Conservation (phyloP, 2,888 invertebrate genomes). For the Anodontia alba region DNA sequence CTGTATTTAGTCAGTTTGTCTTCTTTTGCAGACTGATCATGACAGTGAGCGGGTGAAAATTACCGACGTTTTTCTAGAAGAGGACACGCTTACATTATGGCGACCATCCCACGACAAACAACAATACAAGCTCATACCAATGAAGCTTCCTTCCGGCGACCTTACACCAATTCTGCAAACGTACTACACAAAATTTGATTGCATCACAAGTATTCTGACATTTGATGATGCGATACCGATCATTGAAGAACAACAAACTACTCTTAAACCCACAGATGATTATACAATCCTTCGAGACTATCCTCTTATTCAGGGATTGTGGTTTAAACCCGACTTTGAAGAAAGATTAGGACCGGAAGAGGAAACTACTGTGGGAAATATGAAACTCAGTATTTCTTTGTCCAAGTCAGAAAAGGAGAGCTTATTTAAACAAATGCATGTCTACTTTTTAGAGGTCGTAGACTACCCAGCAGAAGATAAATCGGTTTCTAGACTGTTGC, state of each 20-base stretch:
- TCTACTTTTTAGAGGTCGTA: slow-evolving; percentile 68
- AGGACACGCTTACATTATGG: slow-evolving; percentile 69
- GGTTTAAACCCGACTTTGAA: slow-evolving; percentile 69
- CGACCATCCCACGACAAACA: slow-evolving; percentile 54
- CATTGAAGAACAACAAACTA: slow-evolving; percentile 66
- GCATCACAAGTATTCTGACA: slow-evolving; percentile 66
- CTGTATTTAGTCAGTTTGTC: too few species aligned
- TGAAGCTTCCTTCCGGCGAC: slow-evolving; percentile 47
- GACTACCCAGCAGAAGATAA: slow-evolving; percentile 70
- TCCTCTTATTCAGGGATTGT: slow-evolving; percentile 67
- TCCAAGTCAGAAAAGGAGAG: slow-evolving; percentile 57
- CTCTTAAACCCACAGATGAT: slow-evolving; percentile 66
- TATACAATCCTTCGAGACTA: slow-evolving; percentile 67
- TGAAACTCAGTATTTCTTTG: slow-evolving; percentile 64
- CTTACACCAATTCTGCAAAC: slow-evolving; percentile 59
- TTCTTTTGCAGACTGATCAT: not conserved
- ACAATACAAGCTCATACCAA: slow-evolving; percentile 66
- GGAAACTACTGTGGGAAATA: slow-evolving; percentile 62
- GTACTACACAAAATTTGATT: slow-evolving; percentile 71
- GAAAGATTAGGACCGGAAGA: slow-evolving; percentile 62
- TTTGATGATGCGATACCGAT: slow-evolving; percentile 72
- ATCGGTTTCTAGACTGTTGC: slow-evolving; percentile 67
- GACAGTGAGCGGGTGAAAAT: slow-evolving; percentile 39
- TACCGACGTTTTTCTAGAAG: slow-evolving; percentile 60
- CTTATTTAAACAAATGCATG: slow-evolving; percentile 64